Evolutionary conservation across 2,797 vertebrate genomes (phyloP), one percentile per base, ranked within the genome.

Genomic region (Nannoperca obscura): DNA sequence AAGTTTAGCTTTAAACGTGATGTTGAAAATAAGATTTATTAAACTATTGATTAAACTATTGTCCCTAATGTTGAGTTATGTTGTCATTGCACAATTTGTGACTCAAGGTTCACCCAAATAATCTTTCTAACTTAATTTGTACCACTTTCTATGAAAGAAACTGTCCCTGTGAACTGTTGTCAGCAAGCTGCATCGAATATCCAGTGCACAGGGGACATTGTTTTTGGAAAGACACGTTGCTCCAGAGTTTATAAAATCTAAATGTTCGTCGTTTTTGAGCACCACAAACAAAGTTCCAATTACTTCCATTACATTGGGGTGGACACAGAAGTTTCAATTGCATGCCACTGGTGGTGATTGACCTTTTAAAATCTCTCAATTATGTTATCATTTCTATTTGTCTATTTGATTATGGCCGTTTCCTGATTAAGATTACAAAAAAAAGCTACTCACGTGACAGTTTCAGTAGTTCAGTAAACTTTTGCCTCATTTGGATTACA

Each of bases 61-160:
- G 7, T 75, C 60, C n/a, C 32, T 40, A 9, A 62, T 69, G 53
- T 53, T 64, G 59, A 60, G 50, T 70, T 55, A 34, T 75, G 40
- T 61, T 62, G 30, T 34, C 38, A 34, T 53, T 30, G 53, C 63
- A 53, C 55, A 38, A 42, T 83, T 44, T 81, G 34, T 24, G 36
- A 70, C 47, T 69, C 59, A 67, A 76, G 79, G 76, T 76, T 65
- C 20, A 47, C 24, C 40, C 22, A 46, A 78, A 62, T 83, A 17
- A 53, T 30, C 22, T 60, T 44, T 38, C 46, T 47, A 17, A 38
- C 2, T 69, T 75, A 11, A 59, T 59, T 59, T 65, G 7, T 52
- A 71, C 4, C 0, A 32, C 17, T 81, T 62, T 30, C 55, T 42
- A 20, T 40, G 4, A 0, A 36, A 57, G 10, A 63, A 50, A 52